Percentiles rank a stretch among this genome's conserved stretches.
Conservation (phyloP, 1,140 invertebrate species). For the Chionoecetes opilio region DNA sequence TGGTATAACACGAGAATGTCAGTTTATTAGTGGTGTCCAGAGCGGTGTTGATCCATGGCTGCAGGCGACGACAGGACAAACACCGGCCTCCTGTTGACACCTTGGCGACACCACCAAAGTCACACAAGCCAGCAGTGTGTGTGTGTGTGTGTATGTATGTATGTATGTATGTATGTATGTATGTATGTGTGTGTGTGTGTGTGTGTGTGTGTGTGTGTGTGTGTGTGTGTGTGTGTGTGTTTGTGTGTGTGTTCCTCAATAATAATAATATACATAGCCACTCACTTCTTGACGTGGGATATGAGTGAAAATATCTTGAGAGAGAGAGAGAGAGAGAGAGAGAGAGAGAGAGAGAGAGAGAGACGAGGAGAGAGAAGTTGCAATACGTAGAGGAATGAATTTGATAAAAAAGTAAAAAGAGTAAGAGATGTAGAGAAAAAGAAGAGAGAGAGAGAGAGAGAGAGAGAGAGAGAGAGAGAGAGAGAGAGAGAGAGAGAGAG, state of each 20-base stretch:
- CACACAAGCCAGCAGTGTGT: not conserved
- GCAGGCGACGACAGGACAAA: not conserved
- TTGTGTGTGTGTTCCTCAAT: too few species aligned
- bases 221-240: not conserved
- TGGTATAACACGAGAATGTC: not conserved
- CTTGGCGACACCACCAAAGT: not conserved
- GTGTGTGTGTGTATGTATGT: constrained; percentile 35
- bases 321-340: not conserved
- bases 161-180: not conserved
- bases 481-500: too few species aligned
- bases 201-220: constrained; percentile 28
- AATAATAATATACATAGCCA: too few species aligned
- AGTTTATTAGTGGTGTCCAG: constrained; percentile 24
- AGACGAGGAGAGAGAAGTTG: too few species aligned
- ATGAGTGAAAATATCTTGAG: too few species aligned
- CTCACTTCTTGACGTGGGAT: too few species aligned
- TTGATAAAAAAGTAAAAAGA: too few species aligned
- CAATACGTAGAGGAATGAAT: too few species aligned
- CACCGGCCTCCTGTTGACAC: not conserved
- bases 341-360: too few species aligned
- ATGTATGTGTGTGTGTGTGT: constrained; percentile 33
- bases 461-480: too few species aligned
- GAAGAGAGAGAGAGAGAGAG: not conserved
- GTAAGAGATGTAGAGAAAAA: too few species aligned
- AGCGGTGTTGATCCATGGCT: not conserved